Conservation (phyloP, 1,140 invertebrate species). For the Pararge aegeria region DNA sequence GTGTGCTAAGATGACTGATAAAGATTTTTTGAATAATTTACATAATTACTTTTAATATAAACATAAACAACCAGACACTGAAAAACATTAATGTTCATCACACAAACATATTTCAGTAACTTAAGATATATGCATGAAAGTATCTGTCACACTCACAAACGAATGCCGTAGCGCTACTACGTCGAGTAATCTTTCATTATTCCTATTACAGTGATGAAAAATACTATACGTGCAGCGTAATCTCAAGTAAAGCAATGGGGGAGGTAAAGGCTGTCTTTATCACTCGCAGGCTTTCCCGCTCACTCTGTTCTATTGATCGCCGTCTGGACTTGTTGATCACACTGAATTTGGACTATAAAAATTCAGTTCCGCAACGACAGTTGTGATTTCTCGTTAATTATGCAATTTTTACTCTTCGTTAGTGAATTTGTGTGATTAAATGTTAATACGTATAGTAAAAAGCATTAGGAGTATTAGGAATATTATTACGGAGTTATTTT, state of each 20-base stretch:
- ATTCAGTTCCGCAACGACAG: slow-evolving; percentile 5
- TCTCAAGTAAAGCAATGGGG: slow-evolving; percentile 39
- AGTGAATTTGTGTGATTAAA: too few species aligned
- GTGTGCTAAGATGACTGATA: too few species aligned
- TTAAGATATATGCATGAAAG: too few species aligned
- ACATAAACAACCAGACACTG: too few species aligned
- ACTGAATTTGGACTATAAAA: slow-evolving; percentile 42
- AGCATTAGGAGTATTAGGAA: too few species aligned
- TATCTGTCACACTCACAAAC: background rate
- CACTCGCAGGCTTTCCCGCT: slow-evolving; percentile 48
- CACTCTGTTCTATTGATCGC: slow-evolving; percentile 66
- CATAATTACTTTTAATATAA: too few species aligned
- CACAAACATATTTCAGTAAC: too few species aligned
- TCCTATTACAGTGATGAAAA: slow-evolving; percentile 32
- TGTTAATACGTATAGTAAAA: too few species aligned
- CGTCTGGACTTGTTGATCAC: slow-evolving; percentile 75
- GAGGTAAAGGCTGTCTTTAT: slow-evolving; percentile 43
- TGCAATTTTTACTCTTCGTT: background rate
- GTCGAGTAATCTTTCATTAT: slow-evolving; percentile 16
- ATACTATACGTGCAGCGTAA: slow-evolving; percentile 44
- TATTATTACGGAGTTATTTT: too few species aligned
- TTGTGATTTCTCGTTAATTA: slow-evolving; percentile 8
- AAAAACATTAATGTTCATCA: too few species aligned
- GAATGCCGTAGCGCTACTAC: slow-evolving; percentile 7
- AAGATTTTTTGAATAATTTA: too few species aligned